Percentiles rank a stretch among this genome's conserved stretches.
phyloP scores from a whole-genome alignment of 1,140 invertebrate genomes.

The Potamilus streckersoni region DNA sequence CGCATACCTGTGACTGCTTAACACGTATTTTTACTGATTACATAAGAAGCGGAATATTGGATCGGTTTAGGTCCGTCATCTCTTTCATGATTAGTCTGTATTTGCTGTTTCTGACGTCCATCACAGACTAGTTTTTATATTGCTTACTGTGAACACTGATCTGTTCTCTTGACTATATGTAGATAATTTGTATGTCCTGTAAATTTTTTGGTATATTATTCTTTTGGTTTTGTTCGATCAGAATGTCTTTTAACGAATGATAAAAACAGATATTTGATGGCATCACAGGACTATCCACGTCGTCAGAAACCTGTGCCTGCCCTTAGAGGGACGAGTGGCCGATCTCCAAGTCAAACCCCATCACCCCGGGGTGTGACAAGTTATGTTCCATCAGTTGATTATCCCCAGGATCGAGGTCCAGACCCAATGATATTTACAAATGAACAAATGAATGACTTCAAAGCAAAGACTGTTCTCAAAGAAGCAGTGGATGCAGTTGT shows the following conservation, averaged over 20 bases:
- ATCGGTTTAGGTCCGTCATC: too few species aligned
- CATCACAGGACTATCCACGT: conserved; percentile 15
- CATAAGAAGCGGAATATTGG: too few species aligned
- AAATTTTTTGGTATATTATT: not conserved
- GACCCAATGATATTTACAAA: conserved; percentile 38
- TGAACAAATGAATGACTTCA: conserved; percentile 56
- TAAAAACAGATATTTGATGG: conserved; percentile 3
- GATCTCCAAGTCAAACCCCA: not conserved
- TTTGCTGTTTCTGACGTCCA: too few species aligned
- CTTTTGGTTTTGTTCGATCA: not conserved
- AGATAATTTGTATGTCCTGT: not conserved
- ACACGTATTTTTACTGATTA: too few species aligned
- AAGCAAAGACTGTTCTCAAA: conserved; percentile 77
- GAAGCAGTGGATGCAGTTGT: conserved; percentile 83
- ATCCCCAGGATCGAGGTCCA: conserved; percentile 39
- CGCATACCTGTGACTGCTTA: too few species aligned
- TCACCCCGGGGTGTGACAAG: conserved; percentile 1
- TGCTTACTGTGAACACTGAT: not conserved
- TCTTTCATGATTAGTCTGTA: too few species aligned
- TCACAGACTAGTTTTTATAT: not conserved
- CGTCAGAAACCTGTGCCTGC: conserved; percentile 40
- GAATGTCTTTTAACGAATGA: not conserved
- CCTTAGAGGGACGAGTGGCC: conserved; percentile 15
- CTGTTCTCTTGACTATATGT: not conserved
- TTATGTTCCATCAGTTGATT: not conserved